Evolutionary conservation across 1,140 invertebrate species (phyloP).

Genomic region (Drosophila watanabei): DNA sequence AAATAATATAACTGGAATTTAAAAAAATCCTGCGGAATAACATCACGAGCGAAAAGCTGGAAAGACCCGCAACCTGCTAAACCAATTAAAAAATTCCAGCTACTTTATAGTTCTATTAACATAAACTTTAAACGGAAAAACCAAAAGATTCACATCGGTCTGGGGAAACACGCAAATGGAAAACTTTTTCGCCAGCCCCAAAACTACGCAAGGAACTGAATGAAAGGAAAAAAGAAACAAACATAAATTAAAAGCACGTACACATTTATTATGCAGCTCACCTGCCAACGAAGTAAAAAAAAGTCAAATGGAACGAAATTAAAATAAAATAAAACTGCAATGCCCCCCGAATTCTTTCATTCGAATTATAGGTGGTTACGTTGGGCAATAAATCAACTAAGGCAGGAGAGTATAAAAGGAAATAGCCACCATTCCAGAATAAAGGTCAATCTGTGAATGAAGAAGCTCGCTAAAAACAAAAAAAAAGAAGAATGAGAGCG

Average conservation of each 20-base stretch:
- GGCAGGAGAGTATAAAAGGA: neutral
- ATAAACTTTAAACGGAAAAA: constrained; percentile 22
- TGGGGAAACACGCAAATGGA: constrained; percentile 51
- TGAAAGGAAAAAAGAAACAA: constrained; percentile 10
- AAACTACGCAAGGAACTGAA: neutral
- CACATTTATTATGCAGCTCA: constrained; percentile 52
- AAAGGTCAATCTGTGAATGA: constrained; percentile 24
- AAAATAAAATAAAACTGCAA: constrained; percentile 6
- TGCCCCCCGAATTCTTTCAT: constrained; percentile 22
- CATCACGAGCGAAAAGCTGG: constrained; percentile 25
- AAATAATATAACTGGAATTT: constrained; percentile 40
- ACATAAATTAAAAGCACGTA: constrained; percentile 39
- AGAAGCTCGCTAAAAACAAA: neutral
- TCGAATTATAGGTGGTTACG: constrained; percentile 32
- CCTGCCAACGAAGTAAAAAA: constrained; percentile 10
- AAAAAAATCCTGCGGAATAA: constrained; percentile 35
- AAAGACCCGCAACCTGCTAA: constrained; percentile 9
- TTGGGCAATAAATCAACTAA: constrained; percentile 40
- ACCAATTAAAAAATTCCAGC: constrained; percentile 41
- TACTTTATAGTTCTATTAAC: constrained; percentile 28
- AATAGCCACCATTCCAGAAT: neutral
- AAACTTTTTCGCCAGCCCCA: constrained; percentile 30
- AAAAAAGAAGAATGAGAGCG: neutral
- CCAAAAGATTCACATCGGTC: constrained; percentile 30
- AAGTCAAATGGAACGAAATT: neutral